phyloP scores from a whole-genome alignment of 2,888 invertebrate genomes.

The Drosophila planitibia region DNA sequence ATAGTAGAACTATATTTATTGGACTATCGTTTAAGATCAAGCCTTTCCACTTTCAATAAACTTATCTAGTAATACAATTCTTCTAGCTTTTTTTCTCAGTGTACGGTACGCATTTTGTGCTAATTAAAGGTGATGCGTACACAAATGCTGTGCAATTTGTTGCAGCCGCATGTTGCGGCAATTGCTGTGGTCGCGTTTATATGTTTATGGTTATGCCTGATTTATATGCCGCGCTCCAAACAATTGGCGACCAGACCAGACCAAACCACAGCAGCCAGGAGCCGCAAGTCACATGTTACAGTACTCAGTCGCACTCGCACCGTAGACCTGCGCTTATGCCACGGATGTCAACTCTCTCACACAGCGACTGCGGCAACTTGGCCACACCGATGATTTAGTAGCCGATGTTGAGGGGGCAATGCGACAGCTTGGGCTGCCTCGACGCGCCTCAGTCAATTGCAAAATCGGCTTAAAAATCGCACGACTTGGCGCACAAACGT shows the following conservation, averaged over 20 bases:
- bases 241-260: constrained; percentile 43
- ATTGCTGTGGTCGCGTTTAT: constrained; percentile 78
- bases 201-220: constrained; percentile 75
- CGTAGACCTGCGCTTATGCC: constrained; percentile 60
- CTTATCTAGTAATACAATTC: not conserved
- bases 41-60: not conserved
- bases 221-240: constrained; percentile 79
- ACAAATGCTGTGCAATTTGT: constrained; percentile 71
- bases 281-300: constrained; percentile 1
- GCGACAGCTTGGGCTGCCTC: constrained; percentile 75
- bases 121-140: constrained; percentile 61
- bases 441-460: constrained; percentile 79
- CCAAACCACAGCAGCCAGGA: constrained; percentile 4
- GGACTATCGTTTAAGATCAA: not conserved
- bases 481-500: constrained; percentile 66
- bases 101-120: constrained; percentile 24
- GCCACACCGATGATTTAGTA: constrained; percentile 70
- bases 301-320: constrained; percentile 21
- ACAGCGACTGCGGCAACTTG: constrained; percentile 14
- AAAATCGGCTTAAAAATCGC: constrained; percentile 78
- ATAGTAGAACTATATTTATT: rapidly evolving
- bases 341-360: constrained; percentile 75
- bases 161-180: constrained; percentile 79
- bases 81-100: too few species aligned
- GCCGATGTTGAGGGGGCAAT: constrained; percentile 51